phyloP scores from a whole-genome alignment of 2,797 vertebrate species.

The Sebastes dallii region DNA sequence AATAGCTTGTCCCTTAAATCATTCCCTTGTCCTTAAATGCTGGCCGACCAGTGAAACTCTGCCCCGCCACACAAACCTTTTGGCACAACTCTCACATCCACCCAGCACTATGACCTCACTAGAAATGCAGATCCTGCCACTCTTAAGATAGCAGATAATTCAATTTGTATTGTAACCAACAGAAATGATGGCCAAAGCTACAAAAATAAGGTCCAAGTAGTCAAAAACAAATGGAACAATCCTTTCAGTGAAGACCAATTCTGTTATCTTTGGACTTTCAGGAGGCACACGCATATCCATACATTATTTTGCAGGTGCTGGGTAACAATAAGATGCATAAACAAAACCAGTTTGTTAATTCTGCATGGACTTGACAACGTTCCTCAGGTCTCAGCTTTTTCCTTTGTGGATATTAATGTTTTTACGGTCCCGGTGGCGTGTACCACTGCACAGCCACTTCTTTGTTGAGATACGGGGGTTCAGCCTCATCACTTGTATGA shows the following conservation, averaged over 20 bases:
- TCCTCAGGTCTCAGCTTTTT: not conserved
- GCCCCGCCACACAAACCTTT: constrained; percentile 33
- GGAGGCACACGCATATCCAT: not conserved
- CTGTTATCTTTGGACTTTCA: not conserved
- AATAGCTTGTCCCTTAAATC: constrained; percentile 72
- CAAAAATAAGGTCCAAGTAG: not conserved
- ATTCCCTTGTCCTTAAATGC: constrained; percentile 58
- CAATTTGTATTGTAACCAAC: not conserved
- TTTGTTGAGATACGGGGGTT: not conserved
- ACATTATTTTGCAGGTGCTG: not conserved
- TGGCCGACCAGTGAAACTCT: constrained; percentile 30
- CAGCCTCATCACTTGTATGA: not conserved
- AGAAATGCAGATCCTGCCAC: constrained; percentile 5
- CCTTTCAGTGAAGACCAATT: not conserved
- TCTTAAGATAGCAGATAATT: not conserved
- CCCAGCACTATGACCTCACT: constrained; percentile 11
- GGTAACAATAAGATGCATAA: not conserved
- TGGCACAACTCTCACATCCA: constrained; percentile 19
- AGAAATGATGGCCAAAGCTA: not conserved
- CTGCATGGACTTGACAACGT: not conserved
- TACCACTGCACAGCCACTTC: not conserved
- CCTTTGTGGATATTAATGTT: not conserved
- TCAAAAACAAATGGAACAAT: not conserved
- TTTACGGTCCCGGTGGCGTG: not conserved
- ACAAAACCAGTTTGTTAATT: not conserved